Conservation (phyloP, 2,888 invertebrate genomes). For the Orthosia cruda region DNA sequence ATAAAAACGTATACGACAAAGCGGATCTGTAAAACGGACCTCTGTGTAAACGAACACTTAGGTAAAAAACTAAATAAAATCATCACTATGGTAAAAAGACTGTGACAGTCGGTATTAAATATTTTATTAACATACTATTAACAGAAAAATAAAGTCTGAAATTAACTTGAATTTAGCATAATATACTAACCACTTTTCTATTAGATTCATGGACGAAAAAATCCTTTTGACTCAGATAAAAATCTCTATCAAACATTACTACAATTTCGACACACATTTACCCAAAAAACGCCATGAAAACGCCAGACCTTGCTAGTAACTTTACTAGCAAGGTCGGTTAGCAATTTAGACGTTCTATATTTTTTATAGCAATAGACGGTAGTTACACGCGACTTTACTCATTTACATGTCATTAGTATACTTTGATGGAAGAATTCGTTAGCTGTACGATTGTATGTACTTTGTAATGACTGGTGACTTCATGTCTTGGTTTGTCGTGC, state of each 20-base stretch:
- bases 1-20: too few species aligned
- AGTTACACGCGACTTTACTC: conserved; percentile 44
- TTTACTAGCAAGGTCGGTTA: conserved; percentile 17
- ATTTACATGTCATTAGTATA: conserved; percentile 62
- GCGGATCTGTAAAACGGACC: too few species aligned
- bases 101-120: too few species aligned
- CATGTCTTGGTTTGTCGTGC: conserved; percentile 20
- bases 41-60: too few species aligned
- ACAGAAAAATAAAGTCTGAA: too few species aligned
- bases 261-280: conserved; percentile 6
- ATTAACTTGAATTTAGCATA: too few species aligned
- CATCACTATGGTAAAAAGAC: too few species aligned
- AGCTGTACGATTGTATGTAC: conserved; percentile 26
- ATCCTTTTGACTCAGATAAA: not conserved
- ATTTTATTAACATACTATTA: too few species aligned
- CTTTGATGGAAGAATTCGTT: conserved; percentile 50
- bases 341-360: conserved; percentile 39
- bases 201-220: too few species aligned
- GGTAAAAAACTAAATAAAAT: too few species aligned
- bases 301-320: too few species aligned
- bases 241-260: not conserved
- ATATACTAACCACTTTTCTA: too few species aligned
- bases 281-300: conserved; percentile 27
- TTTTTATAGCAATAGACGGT: conserved; percentile 48
- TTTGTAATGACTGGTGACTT: conserved; percentile 49